A percentile compares a stretch with the other conserved stretches of the same genome.
Evolutionary conservation across 2,888 invertebrate genomes (phyloP).

Genomic region (Stenodera caucasica): DNA sequence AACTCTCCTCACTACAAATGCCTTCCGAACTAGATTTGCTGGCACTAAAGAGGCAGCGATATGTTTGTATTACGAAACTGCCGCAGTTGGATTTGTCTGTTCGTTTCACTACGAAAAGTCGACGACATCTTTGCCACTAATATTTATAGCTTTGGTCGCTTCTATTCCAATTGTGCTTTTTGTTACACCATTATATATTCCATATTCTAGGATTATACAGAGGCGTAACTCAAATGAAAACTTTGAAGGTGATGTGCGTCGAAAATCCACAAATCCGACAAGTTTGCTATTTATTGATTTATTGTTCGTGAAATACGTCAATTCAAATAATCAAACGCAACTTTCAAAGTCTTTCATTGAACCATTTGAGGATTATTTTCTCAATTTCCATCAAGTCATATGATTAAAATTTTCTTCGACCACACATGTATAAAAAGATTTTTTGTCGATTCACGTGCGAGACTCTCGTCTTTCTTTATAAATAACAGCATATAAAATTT

Average conservation of each 20-base stretch:
- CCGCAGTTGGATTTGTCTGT: constrained; percentile 40
- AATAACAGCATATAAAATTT: too few relatives aligned
- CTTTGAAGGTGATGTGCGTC: neutral
- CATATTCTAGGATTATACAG: neutral
- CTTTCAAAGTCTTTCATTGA: too few relatives aligned
- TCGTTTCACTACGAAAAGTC: neutral
- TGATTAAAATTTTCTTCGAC: too few relatives aligned
- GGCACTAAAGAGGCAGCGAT: constrained; percentile 51
- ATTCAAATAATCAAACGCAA: too few relatives aligned
- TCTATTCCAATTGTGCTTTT: constrained; percentile 1
- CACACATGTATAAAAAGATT: too few relatives aligned
- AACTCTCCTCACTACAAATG: constrained; percentile 53
- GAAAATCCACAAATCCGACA: neutral
- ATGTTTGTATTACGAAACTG: constrained; percentile 52
- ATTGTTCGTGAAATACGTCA: neutral
- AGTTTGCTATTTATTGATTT: neutral
- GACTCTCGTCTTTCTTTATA: too few relatives aligned
- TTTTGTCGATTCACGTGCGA: too few relatives aligned
- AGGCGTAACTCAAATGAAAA: neutral
- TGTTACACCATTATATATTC: neutral
- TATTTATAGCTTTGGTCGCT: neutral
- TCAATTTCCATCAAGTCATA: too few relatives aligned
- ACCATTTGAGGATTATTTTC: too few relatives aligned
- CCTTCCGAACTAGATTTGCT: constrained; percentile 55
- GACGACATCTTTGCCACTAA: constrained; percentile 3